Evolutionary conservation across 37 sponge, comb jelly and placozoan genomes (phyloP).

Genomic region (Eunapius fragilis): DNA sequence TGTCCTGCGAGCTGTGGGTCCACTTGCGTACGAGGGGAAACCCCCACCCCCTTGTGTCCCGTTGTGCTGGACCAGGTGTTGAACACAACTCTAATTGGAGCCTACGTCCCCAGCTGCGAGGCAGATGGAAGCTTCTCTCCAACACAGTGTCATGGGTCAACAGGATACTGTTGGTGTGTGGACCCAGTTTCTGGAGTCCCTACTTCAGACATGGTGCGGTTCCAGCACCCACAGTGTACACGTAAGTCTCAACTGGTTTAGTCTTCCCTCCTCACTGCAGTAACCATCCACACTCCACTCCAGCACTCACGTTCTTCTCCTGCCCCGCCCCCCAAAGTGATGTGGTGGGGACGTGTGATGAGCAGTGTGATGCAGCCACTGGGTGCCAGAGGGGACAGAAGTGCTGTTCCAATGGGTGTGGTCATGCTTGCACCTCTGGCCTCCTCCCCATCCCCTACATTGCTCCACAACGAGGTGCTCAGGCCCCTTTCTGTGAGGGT

Average conservation of each 20-base stretch:
- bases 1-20: constrained; percentile 70
- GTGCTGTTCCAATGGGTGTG: constrained; percentile 83
- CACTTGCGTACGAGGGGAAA: constrained; percentile 23
- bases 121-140: constrained; percentile 31
- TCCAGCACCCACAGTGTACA: constrained; percentile 23
- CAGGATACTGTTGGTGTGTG: constrained; percentile 66
- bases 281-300: too few species aligned
- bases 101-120: constrained; percentile 27
- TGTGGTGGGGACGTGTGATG: constrained; percentile 15
- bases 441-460: constrained; percentile 11
- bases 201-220: constrained; percentile 17
- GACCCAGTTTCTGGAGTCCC: constrained; percentile 23
- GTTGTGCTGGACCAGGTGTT: neutral
- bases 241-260: constrained; percentile 8
- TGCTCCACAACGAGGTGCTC: neutral
- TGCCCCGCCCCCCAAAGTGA: constrained; percentile 10
- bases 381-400: constrained; percentile 5
- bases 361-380: constrained; percentile 13
- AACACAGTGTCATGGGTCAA: constrained; percentile 39
- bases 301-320: neutral
- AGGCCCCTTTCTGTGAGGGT: neutral
- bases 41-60: constrained; percentile 14
- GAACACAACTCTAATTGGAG: constrained; percentile 14
- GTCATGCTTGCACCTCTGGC: constrained; percentile 40
- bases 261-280: neutral